These are phyloP conservation scores for Chelonia mydas DNA, from an alignment of 2,797 vertebrate genomes.

Conservation along the genomic window DNA sequence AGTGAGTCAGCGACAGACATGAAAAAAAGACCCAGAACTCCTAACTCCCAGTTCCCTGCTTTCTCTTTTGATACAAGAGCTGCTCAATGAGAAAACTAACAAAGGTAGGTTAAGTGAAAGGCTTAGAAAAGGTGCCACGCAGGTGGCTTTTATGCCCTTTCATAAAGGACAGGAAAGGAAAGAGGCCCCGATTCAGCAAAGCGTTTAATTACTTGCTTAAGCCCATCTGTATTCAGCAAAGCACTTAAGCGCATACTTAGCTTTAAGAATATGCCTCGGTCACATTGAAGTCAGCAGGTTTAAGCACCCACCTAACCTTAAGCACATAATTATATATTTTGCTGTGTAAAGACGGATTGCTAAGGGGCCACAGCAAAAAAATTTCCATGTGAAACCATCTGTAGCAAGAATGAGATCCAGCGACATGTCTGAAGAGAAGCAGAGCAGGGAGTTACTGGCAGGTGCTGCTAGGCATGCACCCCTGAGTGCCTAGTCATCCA, in stretches of 20 bases:
- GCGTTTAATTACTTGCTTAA: not conserved
- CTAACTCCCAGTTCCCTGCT: not conserved
- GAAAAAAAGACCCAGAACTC: not conserved
- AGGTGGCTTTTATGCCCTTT: not conserved
- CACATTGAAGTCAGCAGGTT: not conserved
- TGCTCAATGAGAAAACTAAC: not conserved
- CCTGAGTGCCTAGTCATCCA: not conserved
- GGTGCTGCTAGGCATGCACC: not conserved
- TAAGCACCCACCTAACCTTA: not conserved
- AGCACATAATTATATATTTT: not conserved
- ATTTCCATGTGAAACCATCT: slow-evolving; percentile 10
- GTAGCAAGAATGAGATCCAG: not conserved
- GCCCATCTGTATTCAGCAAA: not conserved
- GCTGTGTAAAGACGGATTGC: not conserved
- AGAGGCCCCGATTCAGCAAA: not conserved
- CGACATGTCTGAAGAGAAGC: not conserved
- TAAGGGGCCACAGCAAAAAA: not conserved
- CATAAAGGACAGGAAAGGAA: not conserved
- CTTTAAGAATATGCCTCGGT: not conserved
- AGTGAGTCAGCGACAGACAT: not conserved
- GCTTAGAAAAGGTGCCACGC: not conserved
- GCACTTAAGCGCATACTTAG: not conserved
- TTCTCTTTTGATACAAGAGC: not conserved
- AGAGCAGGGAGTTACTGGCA: not conserved
- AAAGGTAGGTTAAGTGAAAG: not conserved